Conservation (phyloP, 2,113 vertebrate species). For the Argyrosomus japonicus region DNA sequence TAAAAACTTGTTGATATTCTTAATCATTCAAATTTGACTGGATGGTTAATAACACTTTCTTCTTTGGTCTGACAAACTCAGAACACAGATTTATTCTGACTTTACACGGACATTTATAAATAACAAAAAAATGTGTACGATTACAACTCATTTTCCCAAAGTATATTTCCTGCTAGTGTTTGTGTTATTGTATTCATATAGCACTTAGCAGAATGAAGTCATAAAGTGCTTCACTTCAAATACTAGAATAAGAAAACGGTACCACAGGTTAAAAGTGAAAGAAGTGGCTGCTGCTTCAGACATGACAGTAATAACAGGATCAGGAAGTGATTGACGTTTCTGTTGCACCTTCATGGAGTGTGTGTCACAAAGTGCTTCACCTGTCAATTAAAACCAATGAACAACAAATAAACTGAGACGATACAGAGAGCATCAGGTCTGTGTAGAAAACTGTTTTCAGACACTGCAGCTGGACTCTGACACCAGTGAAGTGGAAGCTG, state of each 20-base stretch:
- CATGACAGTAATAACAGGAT: not conserved
- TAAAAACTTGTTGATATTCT: no score
- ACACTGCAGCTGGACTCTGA: not conserved
- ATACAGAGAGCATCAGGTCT: not conserved
- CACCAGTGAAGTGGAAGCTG: not conserved
- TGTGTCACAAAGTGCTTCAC: not conserved
- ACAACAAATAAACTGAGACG: not conserved
- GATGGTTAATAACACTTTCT: no score
- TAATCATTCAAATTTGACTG: no score
- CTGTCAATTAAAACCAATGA: not conserved
- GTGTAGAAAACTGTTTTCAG: not conserved
- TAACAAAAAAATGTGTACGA: not conserved
- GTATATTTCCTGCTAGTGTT: not conserved
- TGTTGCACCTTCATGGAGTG: not conserved
- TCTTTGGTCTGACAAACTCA: no score
- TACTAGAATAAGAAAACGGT: not conserved
- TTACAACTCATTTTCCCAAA: not conserved
- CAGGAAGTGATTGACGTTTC: not conserved
- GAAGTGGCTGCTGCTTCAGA: not conserved
- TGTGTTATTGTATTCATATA: not conserved
- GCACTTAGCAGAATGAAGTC: not conserved
- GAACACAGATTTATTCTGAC: no score
- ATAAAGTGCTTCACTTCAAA: not conserved
- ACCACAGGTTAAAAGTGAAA: no score
- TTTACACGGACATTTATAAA: no score